These are phyloP conservation scores for Macrobrachium nipponense DNA, from an alignment of 1,140 invertebrate species.

Conservation along the genomic window DNA sequence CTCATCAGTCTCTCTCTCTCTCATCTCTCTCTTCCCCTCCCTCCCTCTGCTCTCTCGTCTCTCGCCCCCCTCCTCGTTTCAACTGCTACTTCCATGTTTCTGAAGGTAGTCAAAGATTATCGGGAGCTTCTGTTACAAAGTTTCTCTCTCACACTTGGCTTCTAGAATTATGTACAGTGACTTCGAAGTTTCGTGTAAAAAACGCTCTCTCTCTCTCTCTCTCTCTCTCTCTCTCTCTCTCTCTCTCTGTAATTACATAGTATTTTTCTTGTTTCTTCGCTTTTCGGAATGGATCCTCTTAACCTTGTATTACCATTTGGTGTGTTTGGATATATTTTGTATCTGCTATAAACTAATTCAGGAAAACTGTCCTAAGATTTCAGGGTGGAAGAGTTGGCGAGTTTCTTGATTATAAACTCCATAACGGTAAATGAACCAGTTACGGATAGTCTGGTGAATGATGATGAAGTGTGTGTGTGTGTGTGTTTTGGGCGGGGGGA, in stretches of 20 bases:
- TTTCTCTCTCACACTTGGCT: too few species aligned
- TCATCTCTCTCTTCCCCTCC: constrained; percentile 23
- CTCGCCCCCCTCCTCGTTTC: neutral
- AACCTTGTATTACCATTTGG: too few species aligned
- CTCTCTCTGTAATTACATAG: too few species aligned
- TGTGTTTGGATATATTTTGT: too few species aligned
- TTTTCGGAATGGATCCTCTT: neutral
- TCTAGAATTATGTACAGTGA: too few species aligned
- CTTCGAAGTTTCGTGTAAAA: too few species aligned
- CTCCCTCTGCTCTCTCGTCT: constrained; percentile 30
- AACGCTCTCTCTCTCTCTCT: neutral
- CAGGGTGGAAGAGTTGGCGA: neutral
- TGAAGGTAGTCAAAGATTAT: too few species aligned
- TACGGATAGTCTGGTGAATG: neutral
- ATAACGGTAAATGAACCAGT: too few species aligned
- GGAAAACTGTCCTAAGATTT: too few species aligned
- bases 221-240: constrained; percentile 7
- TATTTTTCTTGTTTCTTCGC: too few species aligned
- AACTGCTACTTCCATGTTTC: neutral
- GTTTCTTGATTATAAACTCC: neutral
- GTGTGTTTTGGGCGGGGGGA: neutral
- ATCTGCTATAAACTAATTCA: too few species aligned
- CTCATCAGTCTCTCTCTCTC: constrained; percentile 30
- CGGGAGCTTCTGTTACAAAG: too few species aligned
- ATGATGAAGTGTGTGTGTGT: neutral